A percentile compares a stretch with the other conserved stretches of the same genome.
phyloP scores from a whole-genome alignment of 2,113 vertebrate genomes.

The Lepus europaeus region DNA sequence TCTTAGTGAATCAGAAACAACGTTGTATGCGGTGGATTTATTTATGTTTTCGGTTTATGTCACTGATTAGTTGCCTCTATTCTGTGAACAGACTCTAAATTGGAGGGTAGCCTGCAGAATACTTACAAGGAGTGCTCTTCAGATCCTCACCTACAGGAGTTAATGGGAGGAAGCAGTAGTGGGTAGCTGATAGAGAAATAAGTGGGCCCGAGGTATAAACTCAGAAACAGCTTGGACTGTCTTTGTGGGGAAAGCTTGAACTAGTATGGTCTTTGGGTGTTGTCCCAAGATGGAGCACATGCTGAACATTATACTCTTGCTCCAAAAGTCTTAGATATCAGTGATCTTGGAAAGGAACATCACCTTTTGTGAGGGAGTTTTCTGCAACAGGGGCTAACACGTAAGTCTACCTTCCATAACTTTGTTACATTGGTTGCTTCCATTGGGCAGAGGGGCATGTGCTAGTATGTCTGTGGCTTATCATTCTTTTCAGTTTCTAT shows the following conservation, averaged over 20 bases:
- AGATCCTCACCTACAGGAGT: neutral
- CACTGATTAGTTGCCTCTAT: neutral
- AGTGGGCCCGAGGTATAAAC: neutral
- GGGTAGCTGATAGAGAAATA: too few species aligned
- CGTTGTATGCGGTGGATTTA: fast-evolving
- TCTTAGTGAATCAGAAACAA: neutral
- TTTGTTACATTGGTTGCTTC: neutral
- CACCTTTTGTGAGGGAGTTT: neutral
- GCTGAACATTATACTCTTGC: neutral
- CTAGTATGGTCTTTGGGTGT: neutral
- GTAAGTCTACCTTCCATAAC: neutral
- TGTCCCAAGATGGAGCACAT: neutral
- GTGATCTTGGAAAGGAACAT: neutral
- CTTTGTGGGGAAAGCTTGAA: neutral
- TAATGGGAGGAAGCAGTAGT: too few species aligned
- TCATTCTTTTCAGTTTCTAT: neutral
- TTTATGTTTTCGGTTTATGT: neutral
- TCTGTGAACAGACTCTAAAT: neutral
- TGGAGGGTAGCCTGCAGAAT: neutral
- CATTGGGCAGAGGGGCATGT: neutral
- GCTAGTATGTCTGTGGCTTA: neutral
- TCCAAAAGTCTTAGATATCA: neutral
- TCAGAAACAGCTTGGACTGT: neutral
- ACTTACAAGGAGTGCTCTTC: neutral
- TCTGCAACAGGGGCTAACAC: neutral